Conservation (phyloP, 2,888 invertebrate genomes). For the Pheosia gnoma region DNA sequence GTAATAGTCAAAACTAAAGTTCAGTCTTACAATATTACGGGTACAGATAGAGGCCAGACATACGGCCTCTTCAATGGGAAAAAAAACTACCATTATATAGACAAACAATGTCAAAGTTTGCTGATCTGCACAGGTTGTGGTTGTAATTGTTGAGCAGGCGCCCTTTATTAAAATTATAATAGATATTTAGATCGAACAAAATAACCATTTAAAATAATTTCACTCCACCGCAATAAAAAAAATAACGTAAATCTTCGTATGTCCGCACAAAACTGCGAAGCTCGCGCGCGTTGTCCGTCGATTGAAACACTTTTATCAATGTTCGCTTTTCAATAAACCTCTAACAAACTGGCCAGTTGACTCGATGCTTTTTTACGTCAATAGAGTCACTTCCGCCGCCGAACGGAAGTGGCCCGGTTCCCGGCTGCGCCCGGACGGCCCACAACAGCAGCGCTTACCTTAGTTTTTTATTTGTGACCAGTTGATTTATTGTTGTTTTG, state of each 20-base stretch:
- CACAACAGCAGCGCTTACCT: slow-evolving; percentile 83
- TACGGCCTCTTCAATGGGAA: too few species aligned
- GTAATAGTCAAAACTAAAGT: too few species aligned
- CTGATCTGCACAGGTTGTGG: not conserved
- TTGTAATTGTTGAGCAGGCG: not conserved
- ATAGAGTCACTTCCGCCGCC: slow-evolving; percentile 71
- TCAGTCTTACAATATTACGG: too few species aligned
- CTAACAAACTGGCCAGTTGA: slow-evolving; percentile 73
- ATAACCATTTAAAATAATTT: slow-evolving; percentile 3
- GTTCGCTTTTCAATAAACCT: slow-evolving; percentile 70
- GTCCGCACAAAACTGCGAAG: slow-evolving; percentile 52
- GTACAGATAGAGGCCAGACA: too few species aligned
- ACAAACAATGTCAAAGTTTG: too few species aligned
- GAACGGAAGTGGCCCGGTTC: slow-evolving; percentile 72
- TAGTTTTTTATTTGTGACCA: slow-evolving; percentile 80
- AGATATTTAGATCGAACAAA: not conserved
- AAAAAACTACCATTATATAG: too few species aligned
- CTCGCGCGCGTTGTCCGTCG: slow-evolving; percentile 45
- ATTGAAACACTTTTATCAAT: slow-evolving; percentile 65
- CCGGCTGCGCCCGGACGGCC: slow-evolving; percentile 54
- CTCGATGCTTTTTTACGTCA: slow-evolving; percentile 76
- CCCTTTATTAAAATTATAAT: not conserved
- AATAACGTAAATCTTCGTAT: slow-evolving; percentile 33
- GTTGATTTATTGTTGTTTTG: slow-evolving; percentile 81
- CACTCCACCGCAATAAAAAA: slow-evolving; percentile 16